Base-by-base conservation (phyloP, 92 coral and sea anemone genomes). In the Anthopleura xanthogrammica region DNA sequence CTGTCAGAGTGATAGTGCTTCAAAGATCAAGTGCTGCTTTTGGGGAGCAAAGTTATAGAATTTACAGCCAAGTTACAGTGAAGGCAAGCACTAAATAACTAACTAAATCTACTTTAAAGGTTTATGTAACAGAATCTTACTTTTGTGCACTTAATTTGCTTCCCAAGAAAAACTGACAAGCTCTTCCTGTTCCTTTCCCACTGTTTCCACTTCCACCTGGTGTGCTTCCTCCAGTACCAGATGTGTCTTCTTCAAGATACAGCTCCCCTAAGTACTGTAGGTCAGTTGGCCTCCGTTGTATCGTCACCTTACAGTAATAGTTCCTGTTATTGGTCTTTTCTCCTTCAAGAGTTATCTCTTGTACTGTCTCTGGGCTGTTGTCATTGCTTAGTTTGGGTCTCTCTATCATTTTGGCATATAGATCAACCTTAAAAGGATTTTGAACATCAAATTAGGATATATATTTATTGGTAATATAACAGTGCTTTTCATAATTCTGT, bases 291-390 rank as follows among this genome's bases (percentile, higher is more conserved):
- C 99, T 91, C 12, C 95, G 94, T 24, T 95, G 98, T 80, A 96
- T 94, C n/a, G 98, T 96, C 89, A 96, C 99, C 52, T 97, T 98
- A 58, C 99, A 96, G 92, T 88, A 95, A 81, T 94, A 96, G 86
- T 94, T 96, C 60, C 99, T 91, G 83, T 94, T 96, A 79, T 96
- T 95, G 24, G 98, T 96, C 89, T 96, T 96, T 80, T 96, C 99
- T 19, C 98, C 99, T 79, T 96, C 99, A 40, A 96, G 89, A 50
- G 97, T 95, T 16, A 94, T 95, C 60, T 96, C 99, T 60, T 96
- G 98, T 7, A 96, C 99, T 71, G 87, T 88, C 65, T 96, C 99
- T 57, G 98, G 94, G n/a, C 92, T 93, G 80, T 93, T 96, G 75
- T 96, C 97, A 77, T 79, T 62, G 76, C 94, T 93, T 87, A 90